phyloP scores from a whole-genome alignment of 2,888 invertebrate genomes.

The Spodoptera littoralis region DNA sequence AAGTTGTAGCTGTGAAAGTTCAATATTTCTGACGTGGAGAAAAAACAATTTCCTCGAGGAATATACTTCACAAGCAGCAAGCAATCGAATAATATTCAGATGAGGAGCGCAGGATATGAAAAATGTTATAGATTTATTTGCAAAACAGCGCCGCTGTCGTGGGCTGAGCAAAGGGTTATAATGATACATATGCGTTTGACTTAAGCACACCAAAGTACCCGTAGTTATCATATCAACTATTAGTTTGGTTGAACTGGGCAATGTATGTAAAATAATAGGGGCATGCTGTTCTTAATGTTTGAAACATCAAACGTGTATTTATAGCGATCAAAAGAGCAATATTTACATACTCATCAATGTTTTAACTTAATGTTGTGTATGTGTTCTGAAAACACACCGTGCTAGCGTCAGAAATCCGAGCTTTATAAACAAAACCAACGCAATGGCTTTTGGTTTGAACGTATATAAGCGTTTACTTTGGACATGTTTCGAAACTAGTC shows the following conservation, averaged over 20 bases:
- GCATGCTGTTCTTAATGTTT: too few species aligned
- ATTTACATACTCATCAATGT: background rate
- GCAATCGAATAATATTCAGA: slow-evolving; percentile 77
- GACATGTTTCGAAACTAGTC: slow-evolving; percentile 31
- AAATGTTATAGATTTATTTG: slow-evolving; percentile 65
- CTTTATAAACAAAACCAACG: slow-evolving; percentile 19
- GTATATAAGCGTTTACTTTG: slow-evolving; percentile 16
- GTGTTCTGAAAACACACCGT: slow-evolving; percentile 2
- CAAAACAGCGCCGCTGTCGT: slow-evolving; percentile 45
- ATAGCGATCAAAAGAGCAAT: background rate
- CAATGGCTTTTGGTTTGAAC: slow-evolving; percentile 13
- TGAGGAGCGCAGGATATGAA: slow-evolving; percentile 67
- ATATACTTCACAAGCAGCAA: slow-evolving; percentile 62
- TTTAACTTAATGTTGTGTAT: background rate
- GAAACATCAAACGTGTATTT: too few species aligned
- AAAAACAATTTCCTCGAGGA: slow-evolving; percentile 67
- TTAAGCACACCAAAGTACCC: slow-evolving; percentile 20
- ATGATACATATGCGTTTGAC: slow-evolving; percentile 47
- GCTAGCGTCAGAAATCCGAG: slow-evolving; percentile 1
- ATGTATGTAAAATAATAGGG: too few species aligned
- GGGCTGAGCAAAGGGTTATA: slow-evolving; percentile 52
- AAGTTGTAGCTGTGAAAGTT: slow-evolving; percentile 51
- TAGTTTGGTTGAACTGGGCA: too few species aligned
- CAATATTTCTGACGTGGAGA: slow-evolving; percentile 61
- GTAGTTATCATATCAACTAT: too few species aligned